Base-by-base conservation (phyloP, 92 coral and sea anemone species). In the Porites rus region DNA sequence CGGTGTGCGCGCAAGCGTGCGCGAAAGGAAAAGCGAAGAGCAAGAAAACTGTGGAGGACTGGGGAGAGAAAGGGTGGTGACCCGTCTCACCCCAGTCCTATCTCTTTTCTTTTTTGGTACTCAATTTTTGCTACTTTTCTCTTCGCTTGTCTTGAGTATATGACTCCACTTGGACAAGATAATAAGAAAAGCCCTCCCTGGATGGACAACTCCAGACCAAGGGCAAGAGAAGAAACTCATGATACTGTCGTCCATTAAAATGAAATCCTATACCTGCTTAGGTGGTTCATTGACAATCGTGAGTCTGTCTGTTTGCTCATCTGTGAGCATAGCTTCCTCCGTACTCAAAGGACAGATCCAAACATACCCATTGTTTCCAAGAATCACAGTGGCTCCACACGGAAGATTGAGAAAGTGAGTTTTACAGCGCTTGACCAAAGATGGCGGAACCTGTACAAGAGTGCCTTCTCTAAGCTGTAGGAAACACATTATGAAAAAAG, bases 371-470 rank as follows among this genome's bases (percentile, higher is more conserved):
- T 97, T 97, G 87, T 97, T 97, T 65, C 99, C 99, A 80, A 97
- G 91, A 76, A 97, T 97, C 17, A 97, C 98, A 68, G 95, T 92
- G 13, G 96, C 99, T 21, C 99, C 99, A 82, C 99, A 97, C 31
- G 98, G 94, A 54, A 97, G 91, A 84, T 97, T 91, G 76, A 93
- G 98, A 80, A 97, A 97, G 86, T 97, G 99, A 21, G 99, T 97
- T 84, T 97, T 97, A 72, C 99, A 97, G 72, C 98, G 95, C 58
- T 97, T 97, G 50, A 97, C 96, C 58, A 97, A 80, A 0, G 98
- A 88, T 24, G 99, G 99, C 52, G 99, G 94, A 58, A 97, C 93
- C 62, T 90, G 94, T 12, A 97, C 92, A 61, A 97, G 92, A 50
- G 94, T 91, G 38, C 99, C 99, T 77, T 97, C 92, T 71, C 87